phyloP scores from a whole-genome alignment of 2,888 invertebrate genomes.

The Odontocolon sp. region DNA sequence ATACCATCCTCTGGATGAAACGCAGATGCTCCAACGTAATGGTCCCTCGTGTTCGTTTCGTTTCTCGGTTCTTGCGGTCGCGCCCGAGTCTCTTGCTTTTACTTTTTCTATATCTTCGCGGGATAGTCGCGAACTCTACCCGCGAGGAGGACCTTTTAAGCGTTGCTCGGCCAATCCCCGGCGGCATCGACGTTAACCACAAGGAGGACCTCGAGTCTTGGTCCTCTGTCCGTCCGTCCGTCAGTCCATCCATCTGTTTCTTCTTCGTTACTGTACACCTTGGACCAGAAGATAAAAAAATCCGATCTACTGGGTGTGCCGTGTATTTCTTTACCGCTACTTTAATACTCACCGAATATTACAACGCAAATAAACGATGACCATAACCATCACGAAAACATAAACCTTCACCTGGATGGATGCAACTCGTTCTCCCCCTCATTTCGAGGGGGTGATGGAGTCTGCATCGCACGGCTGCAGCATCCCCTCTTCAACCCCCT shows the following conservation, averaged over 20 bases:
- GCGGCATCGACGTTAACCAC: constrained; percentile 70
- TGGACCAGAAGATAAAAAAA: neutral
- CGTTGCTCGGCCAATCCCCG: constrained; percentile 69
- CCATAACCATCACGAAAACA: neutral
- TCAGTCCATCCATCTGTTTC: constrained; percentile 9
- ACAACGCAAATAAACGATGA: constrained; percentile 5
- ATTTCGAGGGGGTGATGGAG: neutral
- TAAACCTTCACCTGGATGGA: constrained; percentile 1
- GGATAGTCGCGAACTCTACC: neutral
- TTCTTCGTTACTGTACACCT: constrained; percentile 15
- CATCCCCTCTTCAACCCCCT: constrained; percentile 35
- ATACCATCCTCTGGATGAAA: constrained; percentile 20
- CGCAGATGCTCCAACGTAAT: constrained; percentile 46
- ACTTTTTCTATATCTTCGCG: constrained; percentile 24
- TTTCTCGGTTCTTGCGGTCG: constrained; percentile 62
- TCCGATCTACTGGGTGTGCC: constrained; percentile 36
- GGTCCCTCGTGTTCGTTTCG: constrained; percentile 54
- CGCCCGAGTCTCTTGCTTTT: constrained; percentile 38
- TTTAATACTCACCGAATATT: neutral
- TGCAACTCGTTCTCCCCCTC: constrained; percentile 1
- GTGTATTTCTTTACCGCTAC: neutral
- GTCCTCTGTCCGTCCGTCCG: constrained; percentile 11
- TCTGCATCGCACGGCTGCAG: neutral
- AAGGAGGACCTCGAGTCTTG: constrained; percentile 60
- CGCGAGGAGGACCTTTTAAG: constrained; percentile 57